Percentiles rank a stretch among this genome's conserved stretches.
phyloP scores from a whole-genome alignment of 2,888 invertebrate species.

The Hemaris fuciformis region DNA sequence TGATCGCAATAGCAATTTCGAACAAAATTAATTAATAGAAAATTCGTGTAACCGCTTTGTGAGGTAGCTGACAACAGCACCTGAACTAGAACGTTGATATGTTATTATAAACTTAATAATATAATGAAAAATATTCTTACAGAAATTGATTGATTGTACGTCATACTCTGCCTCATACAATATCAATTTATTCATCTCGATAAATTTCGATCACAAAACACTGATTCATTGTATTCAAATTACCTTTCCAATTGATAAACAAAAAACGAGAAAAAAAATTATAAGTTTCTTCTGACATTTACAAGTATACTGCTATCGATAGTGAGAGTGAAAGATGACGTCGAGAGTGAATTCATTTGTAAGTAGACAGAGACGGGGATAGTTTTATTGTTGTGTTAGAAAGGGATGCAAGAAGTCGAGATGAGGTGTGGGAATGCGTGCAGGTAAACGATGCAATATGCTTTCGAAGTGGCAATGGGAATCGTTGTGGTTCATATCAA shows the following conservation, averaged over 20 bases:
- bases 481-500: slow-evolving; percentile 17
- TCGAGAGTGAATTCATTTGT: slow-evolving; percentile 54
- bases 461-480: slow-evolving; percentile 36
- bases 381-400: slow-evolving; percentile 30
- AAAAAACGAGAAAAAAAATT: background rate
- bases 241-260: background rate
- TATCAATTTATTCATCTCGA: too few relatives aligned
- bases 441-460: slow-evolving; percentile 67
- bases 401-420: slow-evolving; percentile 39
- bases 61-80: too few relatives aligned
- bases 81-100: too few relatives aligned
- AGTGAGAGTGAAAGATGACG: slow-evolving; percentile 80
- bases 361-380: slow-evolving; percentile 34
- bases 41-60: too few relatives aligned
- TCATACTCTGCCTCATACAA: too few relatives aligned
- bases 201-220: background rate
- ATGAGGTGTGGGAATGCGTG: slow-evolving; percentile 69
- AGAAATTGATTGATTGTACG: too few relatives aligned
- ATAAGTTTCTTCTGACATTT: slow-evolving; percentile 40
- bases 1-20: too few relatives aligned
- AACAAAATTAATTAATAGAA: too few relatives aligned
- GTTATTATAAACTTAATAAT: too few relatives aligned
- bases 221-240: background rate
- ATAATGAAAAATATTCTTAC: too few relatives aligned
- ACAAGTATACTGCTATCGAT: slow-evolving; percentile 53